Base-by-base conservation (phyloP, 92 coral and sea anemone species). In the Paramuricea clavata region DNA sequence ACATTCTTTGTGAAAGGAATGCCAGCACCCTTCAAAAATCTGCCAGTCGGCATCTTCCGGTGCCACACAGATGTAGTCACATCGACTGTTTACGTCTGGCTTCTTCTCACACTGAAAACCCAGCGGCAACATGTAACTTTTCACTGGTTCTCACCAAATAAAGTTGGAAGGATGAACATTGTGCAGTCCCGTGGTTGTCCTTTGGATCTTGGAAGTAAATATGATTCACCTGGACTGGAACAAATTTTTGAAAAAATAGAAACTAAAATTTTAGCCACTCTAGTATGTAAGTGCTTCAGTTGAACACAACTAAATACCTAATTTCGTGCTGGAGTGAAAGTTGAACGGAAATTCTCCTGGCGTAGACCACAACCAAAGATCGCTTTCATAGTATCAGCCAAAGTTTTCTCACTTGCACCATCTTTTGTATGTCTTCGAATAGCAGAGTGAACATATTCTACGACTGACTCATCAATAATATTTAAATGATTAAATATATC, bases 381-480 rank as follows among this genome's bases (percentile, higher is more conserved):
- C 19, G 88, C 65, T 35, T 72, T 73, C 26, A 90, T 1, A 21
- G 86, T 89, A 50, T 89, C 62, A 6, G 54, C n/a, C 34, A 70
- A 50, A 47, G 79, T 86, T 11, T 90, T 79, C 4, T 23, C 60
- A 34, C 57, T 61, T 60, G 88, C 86, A 19, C 85, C 10, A 12
- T 70, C 50, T 1, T 21, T 75, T 49, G 93, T 90, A 1, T 69
- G 80, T 33, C 81, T 64, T 32, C 87, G 56, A 5, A 69, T 76
- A 6, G 85, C n/a, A 56, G 87, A 85, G 70, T n/a, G n/a, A n/a
- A n/a, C n/a, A n/a, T n/a, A n/a, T n/a, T n/a, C n/a, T n/a, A n/a
- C n/a, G n/a, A n/a, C 76, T 70, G 88, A 83, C 16, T 91, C 91
- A 87, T 83, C 91, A 50, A 82, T 19, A n/a, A 56, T 88, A 77